Evolutionary conservation across 2,113 vertebrate species (phyloP).

Genomic region (Aphyosemion australe): DNA sequence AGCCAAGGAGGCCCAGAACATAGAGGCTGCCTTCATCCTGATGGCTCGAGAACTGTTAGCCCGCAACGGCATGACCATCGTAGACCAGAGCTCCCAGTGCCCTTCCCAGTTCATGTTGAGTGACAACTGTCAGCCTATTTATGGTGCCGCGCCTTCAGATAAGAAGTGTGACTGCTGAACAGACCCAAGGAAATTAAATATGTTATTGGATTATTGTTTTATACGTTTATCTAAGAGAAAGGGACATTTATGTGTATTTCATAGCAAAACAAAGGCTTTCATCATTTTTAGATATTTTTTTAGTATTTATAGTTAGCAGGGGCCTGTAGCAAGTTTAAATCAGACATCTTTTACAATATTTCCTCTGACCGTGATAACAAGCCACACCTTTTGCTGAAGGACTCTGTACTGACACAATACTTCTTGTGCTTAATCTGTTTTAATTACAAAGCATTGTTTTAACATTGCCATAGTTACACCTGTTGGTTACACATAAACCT

Average conservation of each 20-base stretch:
- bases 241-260: not conserved
- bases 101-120: constrained; percentile 58
- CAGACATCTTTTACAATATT: constrained; percentile 15
- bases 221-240: not conserved
- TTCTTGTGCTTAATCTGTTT: not conserved
- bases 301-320: constrained; percentile 40
- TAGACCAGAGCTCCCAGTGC: constrained; percentile 73
- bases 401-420: constrained; percentile 18
- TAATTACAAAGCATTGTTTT: constrained; percentile 23
- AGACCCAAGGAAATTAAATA: not conserved
- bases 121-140: constrained; percentile 80
- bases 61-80: constrained; percentile 60
- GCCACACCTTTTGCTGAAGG: constrained; percentile 21
- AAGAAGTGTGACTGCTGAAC: constrained; percentile 83
- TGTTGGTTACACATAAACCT: constrained; percentile 2
- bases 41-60: constrained; percentile 73
- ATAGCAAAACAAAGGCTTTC: not conserved
- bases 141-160: constrained; percentile 32
- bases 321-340: constrained; percentile 3
- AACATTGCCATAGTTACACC: not conserved
- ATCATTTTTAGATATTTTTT: too few relatives aligned
- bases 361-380: constrained; percentile 18
- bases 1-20: constrained; percentile 78
- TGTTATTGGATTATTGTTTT: not conserved
- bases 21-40: constrained; percentile 67